phyloP scores from a whole-genome alignment of 2,797 vertebrate species.

The Hippopotamyrus pictus region DNA sequence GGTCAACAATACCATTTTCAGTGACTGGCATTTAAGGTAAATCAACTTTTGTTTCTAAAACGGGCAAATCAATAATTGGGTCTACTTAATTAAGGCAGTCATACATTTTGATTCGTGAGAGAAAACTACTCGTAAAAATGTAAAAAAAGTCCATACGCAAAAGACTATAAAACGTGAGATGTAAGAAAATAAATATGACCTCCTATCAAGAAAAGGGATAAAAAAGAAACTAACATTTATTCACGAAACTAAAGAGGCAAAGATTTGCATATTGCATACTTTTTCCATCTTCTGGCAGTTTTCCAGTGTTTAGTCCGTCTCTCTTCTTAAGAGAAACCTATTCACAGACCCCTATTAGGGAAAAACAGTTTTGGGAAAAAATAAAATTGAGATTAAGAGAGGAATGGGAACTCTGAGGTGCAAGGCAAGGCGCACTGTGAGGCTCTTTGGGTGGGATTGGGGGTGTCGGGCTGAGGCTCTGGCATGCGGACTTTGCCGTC shows the following conservation, averaged over 20 bases:
- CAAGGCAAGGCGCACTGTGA: conserved; percentile 30
- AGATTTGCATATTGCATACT: conserved; percentile 27
- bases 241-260: conserved; percentile 36
- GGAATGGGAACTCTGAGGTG: conserved; percentile 29
- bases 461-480: conserved; percentile 35
- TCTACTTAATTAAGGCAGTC: not conserved
- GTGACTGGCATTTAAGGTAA: not conserved
- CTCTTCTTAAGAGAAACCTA: conserved; percentile 26
- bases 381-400: conserved; percentile 25
- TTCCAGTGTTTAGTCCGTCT: conserved; percentile 58
- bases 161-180: conserved; percentile 20
- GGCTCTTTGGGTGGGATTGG: conserved; percentile 28
- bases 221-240: conserved; percentile 18
- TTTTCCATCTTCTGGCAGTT: conserved; percentile 28
- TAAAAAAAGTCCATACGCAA: not conserved
- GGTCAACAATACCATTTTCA: not conserved
- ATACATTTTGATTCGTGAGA: not conserved
- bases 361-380: conserved; percentile 22
- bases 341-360: conserved; percentile 34
- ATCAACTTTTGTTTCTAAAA: not conserved
- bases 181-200: conserved; percentile 33
- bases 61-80: not conserved
- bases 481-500: not conserved
- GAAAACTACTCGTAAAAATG: not conserved
- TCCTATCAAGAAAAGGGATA: conserved; percentile 30